Evolutionary conservation across 1,140 invertebrate species (phyloP), one percentile per base, ranked within the genome.

Genomic region (Sitophilus oryzae): DNA sequence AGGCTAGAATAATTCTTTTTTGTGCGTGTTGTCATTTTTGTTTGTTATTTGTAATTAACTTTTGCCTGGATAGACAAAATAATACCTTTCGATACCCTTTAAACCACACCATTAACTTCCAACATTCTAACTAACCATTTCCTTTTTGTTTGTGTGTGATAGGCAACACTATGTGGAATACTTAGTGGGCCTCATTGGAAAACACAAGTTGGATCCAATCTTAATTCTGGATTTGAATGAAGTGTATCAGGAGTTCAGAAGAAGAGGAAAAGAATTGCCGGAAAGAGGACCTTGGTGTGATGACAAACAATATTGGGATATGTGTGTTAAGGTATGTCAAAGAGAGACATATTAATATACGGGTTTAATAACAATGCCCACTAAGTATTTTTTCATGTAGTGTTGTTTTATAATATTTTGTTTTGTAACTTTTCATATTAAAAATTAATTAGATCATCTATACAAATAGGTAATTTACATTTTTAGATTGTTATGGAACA

Each of bases 131-230:
- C 43, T 25, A 44, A 53, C 43, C 41, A 23, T 52, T 52, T 49
- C 56, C 16, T 35, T 43, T 57, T 25, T 61, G 52, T 63, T 51
- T 56, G 56, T 60, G 60, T 65, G 60, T 58, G 55, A 71, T 79
- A 96, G 91, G 81, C 76, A 81, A 67, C 93, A 96, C 79, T 96
- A 94, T 79, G 85, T 93, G 74, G 93, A 96, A 76, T 94, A 96
- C 79, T 82, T 97, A 79, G 89, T 90, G 70, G 80, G 79, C 62
- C 78, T 91, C 68, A 88, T 94, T 74, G 81, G 82, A 67, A 82
- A 84, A 70, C 79, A 88, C 67, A 81, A 81, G 61, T 75, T 96
- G 70, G 93, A 96, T 76, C 92, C 93, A 1, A 80, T 94, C 61
- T 77, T 82, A 47, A 88, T 95, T 62, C 85, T 96, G 79, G 86